Conservation (phyloP, 2,888 invertebrate genomes). For the Tridacna gigas region DNA sequence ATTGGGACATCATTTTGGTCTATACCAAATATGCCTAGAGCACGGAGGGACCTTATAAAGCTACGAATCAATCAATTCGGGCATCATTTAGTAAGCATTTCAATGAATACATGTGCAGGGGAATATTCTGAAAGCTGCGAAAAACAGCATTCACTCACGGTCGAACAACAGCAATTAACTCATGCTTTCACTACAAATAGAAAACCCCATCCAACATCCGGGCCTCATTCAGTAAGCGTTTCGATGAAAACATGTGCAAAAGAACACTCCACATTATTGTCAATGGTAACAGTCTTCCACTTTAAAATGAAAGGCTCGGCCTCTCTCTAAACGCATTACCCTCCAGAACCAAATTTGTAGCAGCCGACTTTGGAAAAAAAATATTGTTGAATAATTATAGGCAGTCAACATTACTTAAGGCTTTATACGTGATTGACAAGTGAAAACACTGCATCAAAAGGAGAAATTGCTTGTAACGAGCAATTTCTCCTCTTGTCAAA, state of each 20-base stretch:
- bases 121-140: no score
- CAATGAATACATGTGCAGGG: no score
- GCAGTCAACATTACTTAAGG: neutral
- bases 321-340: conserved; percentile 2
- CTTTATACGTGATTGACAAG: neutral
- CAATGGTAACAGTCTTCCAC: conserved; percentile 9
- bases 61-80: no score
- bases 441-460: neutral
- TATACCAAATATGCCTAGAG: no score
- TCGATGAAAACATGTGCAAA: conserved; percentile 25
- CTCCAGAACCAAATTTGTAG: neutral
- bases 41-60: no score
- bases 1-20: no score
- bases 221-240: conserved; percentile 8
- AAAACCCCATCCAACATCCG: neutral
- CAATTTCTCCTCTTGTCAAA: neutral
- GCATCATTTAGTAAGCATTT: no score
- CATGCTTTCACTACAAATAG: no score
- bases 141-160: no score
- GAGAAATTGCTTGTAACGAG: neutral
- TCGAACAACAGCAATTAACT: no score
- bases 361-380: neutral
- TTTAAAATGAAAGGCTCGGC: conserved; percentile 18
- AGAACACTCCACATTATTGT: conserved; percentile 9
- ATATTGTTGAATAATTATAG: neutral